Evolutionary conservation across 2,797 vertebrate genomes (phyloP).

Genomic region (Otolemur crassicaudatus): DNA sequence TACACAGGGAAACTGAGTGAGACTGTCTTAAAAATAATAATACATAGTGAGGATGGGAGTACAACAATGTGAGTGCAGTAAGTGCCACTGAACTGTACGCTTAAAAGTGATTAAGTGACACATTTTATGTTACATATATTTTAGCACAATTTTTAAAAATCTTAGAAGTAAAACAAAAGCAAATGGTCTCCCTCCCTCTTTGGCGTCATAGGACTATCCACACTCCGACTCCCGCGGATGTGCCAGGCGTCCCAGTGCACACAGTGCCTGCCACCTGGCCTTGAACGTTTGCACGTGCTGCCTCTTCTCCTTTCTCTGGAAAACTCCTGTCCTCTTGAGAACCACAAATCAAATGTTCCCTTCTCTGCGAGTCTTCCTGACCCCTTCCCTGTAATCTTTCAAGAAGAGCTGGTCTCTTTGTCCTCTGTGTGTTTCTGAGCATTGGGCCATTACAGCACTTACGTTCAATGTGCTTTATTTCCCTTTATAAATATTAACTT

Average conservation of each 20-base stretch:
- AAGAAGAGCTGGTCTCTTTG: background rate
- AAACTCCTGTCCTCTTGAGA: background rate
- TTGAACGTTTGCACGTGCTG: accelerated
- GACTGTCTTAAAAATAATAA: background rate
- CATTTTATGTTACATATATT: background rate
- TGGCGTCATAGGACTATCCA: background rate
- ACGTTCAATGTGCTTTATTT: background rate
- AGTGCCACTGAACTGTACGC: background rate
- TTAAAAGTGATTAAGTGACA: background rate
- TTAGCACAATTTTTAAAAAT: background rate
- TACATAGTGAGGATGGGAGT: no score
- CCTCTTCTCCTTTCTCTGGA: background rate
- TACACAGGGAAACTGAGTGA: no score
- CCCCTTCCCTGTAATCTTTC: background rate
- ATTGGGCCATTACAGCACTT: accelerated
- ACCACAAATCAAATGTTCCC: no score
- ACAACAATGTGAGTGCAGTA: no score
- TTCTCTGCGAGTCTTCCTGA: background rate
- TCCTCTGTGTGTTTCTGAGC: background rate
- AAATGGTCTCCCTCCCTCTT: no score
- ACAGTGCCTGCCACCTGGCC: no score
- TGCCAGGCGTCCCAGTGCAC: background rate
- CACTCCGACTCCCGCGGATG: background rate
- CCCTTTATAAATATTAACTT: background rate
- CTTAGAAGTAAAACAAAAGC: background rate